These are phyloP conservation scores for Ceratina calcarata DNA, from an alignment of 1,140 invertebrate species.

Conservation along the genomic window DNA sequence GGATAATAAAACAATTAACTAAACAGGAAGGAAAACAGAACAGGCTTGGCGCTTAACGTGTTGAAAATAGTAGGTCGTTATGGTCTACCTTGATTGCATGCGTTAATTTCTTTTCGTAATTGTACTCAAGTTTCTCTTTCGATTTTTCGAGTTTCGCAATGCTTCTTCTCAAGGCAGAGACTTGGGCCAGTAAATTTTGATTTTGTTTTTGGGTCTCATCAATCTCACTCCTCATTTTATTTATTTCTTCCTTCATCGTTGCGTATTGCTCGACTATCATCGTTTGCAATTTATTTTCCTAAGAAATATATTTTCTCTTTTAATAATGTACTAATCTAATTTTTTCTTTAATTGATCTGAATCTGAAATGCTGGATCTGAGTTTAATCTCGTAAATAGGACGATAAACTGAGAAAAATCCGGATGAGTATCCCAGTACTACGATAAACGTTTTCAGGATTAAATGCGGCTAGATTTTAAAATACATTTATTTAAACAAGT, in stretches of 20 bases:
- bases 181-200: slow-evolving; percentile 39
- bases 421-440: no score
- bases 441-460: no score
- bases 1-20: no score
- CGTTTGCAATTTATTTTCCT: slow-evolving; percentile 67
- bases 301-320: slow-evolving; percentile 16
- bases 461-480: not conserved
- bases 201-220: slow-evolving; percentile 52
- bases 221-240: slow-evolving; percentile 67
- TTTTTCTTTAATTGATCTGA: no score
- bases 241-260: slow-evolving; percentile 71
- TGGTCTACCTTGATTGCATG: slow-evolving; percentile 50
- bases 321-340: slow-evolving; percentile 27
- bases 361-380: no score
- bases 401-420: no score
- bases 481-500: slow-evolving; percentile 18
- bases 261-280: slow-evolving; percentile 67
- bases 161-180: slow-evolving; percentile 44
- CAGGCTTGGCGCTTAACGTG: no score
- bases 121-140: slow-evolving; percentile 41
- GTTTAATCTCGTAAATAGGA: no score
- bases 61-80: no score
- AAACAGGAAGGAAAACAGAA: no score
- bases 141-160: slow-evolving; percentile 56
- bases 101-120: slow-evolving; percentile 53